phyloP scores from a whole-genome alignment of 2,888 invertebrate species.

The Pyrrhia umbra region DNA sequence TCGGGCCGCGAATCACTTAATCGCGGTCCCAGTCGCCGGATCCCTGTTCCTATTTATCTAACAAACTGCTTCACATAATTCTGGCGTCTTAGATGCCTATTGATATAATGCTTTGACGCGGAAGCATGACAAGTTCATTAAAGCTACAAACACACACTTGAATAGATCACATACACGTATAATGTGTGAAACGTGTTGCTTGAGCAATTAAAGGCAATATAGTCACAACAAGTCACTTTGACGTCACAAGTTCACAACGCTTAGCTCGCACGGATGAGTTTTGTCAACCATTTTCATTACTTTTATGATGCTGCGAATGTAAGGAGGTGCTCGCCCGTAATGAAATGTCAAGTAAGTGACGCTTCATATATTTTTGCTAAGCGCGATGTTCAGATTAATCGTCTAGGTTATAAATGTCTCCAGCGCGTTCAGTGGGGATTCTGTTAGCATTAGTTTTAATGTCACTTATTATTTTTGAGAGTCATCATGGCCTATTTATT shows the following conservation, averaged over 20 bases:
- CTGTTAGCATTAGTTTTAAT: not conserved
- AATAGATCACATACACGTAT: not conserved
- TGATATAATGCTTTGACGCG: not conserved
- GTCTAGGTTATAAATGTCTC: no score
- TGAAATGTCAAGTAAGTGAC: not conserved
- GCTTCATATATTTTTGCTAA: not conserved
- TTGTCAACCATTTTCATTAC: not conserved
- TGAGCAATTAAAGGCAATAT: not conserved
- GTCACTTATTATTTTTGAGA: no score
- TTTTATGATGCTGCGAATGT: not conserved
- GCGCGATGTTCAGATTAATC: not conserved
- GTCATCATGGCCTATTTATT: no score
- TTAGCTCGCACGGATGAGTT: not conserved
- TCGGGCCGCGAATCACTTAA: no score
- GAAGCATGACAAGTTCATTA: not conserved
- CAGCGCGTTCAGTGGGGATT: not conserved
- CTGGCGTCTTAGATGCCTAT: not conserved
- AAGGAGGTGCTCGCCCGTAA: not conserved
- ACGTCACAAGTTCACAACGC: not conserved
- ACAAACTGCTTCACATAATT: not conserved
- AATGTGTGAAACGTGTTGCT: no score
- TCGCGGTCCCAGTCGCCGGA: no score
- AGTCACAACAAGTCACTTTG: not conserved
- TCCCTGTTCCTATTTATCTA: not conserved
- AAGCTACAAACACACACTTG: not conserved